Percentiles rank a stretch among this genome's conserved stretches.
phyloP scores from a whole-genome alignment of 2,113 vertebrate species.

The Percina caprodes region DNA sequence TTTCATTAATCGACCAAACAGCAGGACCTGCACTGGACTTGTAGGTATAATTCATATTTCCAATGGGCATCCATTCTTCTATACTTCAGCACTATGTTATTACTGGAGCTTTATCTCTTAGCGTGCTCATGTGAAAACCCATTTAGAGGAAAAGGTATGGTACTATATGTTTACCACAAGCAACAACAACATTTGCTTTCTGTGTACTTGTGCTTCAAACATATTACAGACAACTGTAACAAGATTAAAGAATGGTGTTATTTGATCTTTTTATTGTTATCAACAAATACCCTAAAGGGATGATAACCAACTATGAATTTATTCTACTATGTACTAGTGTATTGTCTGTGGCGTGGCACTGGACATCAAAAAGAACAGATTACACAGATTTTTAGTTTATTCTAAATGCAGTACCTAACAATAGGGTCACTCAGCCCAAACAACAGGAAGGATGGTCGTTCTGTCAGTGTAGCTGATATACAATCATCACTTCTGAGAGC shows the following conservation, averaged over 20 bases:
- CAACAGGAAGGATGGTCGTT: slow-evolving; percentile 3
- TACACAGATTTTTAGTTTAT: background rate
- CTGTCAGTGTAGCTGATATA: background rate
- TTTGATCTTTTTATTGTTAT: slow-evolving; percentile 3
- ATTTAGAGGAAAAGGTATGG: background rate
- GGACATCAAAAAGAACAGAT: background rate
- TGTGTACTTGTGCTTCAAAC: background rate
- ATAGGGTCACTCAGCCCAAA: background rate
- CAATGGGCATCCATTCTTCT: background rate
- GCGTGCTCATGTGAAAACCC: background rate
- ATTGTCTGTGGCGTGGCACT: background rate
- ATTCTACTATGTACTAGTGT: background rate
- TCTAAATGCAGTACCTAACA: background rate
- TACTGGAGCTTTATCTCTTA: background rate
- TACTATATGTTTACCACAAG: background rate
- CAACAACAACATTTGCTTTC: slow-evolving; percentile 6
- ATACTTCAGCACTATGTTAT: background rate
- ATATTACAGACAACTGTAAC: background rate
- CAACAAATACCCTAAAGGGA: slow-evolving; percentile 18
- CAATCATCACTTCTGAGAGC: background rate
- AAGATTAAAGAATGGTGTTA: slow-evolving; percentile 6
- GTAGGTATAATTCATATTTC: background rate
- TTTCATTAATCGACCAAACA: background rate
- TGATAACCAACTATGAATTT: background rate
- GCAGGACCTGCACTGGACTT: background rate